Percentiles rank a stretch among this genome's conserved stretches.
These are phyloP conservation scores for Eudemis profundana DNA, from an alignment of 2,888 invertebrate genomes.

Conservation along the genomic window DNA sequence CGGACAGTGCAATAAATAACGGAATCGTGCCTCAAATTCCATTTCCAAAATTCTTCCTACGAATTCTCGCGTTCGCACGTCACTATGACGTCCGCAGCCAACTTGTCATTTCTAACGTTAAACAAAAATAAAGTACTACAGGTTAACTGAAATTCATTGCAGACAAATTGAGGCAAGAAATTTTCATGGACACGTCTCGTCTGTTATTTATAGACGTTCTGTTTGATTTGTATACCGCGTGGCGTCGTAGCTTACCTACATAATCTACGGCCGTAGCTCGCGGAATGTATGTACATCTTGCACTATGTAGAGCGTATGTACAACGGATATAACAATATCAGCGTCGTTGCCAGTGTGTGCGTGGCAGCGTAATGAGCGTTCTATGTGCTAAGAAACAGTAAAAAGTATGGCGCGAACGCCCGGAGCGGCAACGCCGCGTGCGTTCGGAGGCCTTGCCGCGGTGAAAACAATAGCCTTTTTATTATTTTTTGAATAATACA, in stretches of 20 bases:
- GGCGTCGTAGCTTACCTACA: slow-evolving; percentile 79
- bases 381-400: slow-evolving; percentile 86
- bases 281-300: slow-evolving; percentile 82
- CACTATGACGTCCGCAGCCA: slow-evolving; percentile 35
- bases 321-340: slow-evolving; percentile 76
- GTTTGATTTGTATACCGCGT: slow-evolving; percentile 77
- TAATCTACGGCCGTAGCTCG: slow-evolving; percentile 73
- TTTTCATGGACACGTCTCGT: slow-evolving; percentile 74
- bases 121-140: slow-evolving; percentile 42
- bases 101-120: slow-evolving; percentile 20
- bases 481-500: slow-evolving; percentile 64
- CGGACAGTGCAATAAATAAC: slow-evolving; percentile 31
- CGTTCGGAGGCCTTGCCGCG: slow-evolving; percentile 75
- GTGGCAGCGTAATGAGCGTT: slow-evolving; percentile 79
- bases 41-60: slow-evolving; percentile 24
- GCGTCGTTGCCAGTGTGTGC: slow-evolving; percentile 54
- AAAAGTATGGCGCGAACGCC: slow-evolving; percentile 85
- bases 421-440: slow-evolving; percentile 79
- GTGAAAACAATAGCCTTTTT: slow-evolving; percentile 80
- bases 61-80: slow-evolving; percentile 23
- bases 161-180: slow-evolving; percentile 51
- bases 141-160: slow-evolving; percentile 36
- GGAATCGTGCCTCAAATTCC: slow-evolving; percentile 25
- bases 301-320: slow-evolving; percentile 72
- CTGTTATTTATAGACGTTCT: slow-evolving; percentile 77